Conservation (phyloP, 1,140 invertebrate species). For the Drosophila orena region DNA sequence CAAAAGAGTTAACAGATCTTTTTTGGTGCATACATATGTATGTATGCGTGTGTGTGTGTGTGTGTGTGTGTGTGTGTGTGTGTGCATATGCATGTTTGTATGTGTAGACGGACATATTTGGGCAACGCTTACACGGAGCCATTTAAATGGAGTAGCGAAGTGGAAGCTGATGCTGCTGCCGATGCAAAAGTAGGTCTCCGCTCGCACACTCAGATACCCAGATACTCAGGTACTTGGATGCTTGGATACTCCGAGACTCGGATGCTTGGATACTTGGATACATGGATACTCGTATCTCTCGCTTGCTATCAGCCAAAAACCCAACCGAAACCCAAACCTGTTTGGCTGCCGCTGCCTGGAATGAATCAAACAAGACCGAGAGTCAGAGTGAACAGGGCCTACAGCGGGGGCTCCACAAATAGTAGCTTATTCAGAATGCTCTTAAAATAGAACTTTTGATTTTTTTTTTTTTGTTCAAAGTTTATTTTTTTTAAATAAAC, state of each 20-base stretch:
- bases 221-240: too few species aligned
- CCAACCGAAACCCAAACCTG: constrained; percentile 53
- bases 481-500: neutral
- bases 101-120: constrained; percentile 29
- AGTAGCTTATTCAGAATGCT: neutral
- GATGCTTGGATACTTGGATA: too few species aligned
- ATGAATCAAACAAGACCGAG: constrained; percentile 52
- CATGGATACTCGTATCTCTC: constrained; percentile 30
- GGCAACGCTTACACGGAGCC: constrained; percentile 71
- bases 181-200: constrained; percentile 64
- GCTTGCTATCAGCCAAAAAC: constrained; percentile 43
- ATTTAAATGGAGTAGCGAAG: constrained; percentile 78
- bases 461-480: too few species aligned
- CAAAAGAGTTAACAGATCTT: constrained; percentile 61
- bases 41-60: neutral
- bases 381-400: constrained; percentile 63
- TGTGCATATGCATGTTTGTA: neutral
- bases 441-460: neutral
- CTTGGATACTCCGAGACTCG: neutral
- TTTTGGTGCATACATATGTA: constrained; percentile 20
- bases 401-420: constrained; percentile 4
- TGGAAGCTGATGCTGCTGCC: constrained; percentile 53
- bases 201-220: constrained; percentile 23
- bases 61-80: neutral
- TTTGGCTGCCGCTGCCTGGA: constrained; percentile 37